These are phyloP conservation scores for Petrolisthes manimaculis DNA, from an alignment of 2,888 invertebrate species.

Conservation along the genomic window DNA sequence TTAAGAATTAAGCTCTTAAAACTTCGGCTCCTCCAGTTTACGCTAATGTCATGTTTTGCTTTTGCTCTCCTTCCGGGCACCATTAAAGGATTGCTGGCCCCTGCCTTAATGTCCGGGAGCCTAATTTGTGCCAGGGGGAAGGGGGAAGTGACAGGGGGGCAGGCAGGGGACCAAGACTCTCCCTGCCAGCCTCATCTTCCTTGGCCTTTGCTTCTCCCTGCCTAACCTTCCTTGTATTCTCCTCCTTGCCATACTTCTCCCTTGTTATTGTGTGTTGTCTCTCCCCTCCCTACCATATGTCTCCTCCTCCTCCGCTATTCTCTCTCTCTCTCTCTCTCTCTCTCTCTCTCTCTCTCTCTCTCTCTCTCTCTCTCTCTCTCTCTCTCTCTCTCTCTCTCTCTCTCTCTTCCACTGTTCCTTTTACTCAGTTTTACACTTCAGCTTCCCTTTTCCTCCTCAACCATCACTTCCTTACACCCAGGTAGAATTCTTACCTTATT, in stretches of 20 bases:
- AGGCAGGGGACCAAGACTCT: not conserved
- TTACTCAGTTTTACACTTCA: too few species aligned
- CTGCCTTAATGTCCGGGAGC: not conserved
- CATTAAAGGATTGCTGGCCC: constrained; percentile 46
- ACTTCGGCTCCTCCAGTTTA: constrained; percentile 32
- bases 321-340: constrained; percentile 8
- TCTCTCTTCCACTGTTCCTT: not conserved
- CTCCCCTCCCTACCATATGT: not conserved
- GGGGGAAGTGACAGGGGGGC: not conserved
- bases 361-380: not conserved
- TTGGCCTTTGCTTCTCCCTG: not conserved
- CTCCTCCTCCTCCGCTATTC: not conserved
- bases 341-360: constrained; percentile 15
- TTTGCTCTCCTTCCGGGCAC: constrained; percentile 28
- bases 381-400: not conserved
- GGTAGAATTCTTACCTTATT: too few species aligned
- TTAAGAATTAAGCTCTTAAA: constrained; percentile 44
- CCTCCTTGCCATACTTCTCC: not conserved
- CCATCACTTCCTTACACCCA: too few species aligned
- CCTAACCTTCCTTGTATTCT: not conserved
- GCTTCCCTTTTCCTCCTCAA: too few species aligned
- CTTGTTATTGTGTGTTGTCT: not conserved
- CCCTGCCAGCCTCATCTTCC: not conserved
- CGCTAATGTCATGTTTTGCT: constrained; percentile 54
- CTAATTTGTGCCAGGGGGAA: not conserved